Conservation (phyloP, 2,888 invertebrate genomes). For the Drosophila fulvimacula region DNA sequence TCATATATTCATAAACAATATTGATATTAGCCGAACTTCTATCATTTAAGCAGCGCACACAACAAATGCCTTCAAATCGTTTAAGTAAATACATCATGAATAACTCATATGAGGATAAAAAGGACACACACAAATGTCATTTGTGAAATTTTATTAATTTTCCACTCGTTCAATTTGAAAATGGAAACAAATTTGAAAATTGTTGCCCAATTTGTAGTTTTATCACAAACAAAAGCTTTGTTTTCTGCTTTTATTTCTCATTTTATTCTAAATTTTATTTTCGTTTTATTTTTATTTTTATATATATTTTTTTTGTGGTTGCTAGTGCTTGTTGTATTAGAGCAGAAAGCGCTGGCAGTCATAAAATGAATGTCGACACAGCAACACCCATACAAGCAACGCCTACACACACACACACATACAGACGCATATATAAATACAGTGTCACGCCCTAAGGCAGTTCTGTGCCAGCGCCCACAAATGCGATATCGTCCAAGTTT, state of each 20-base stretch:
- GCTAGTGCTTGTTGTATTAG: constrained; percentile 21
- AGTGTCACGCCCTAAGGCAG: constrained; percentile 34
- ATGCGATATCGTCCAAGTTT: constrained; percentile 36
- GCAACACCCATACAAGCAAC: constrained; percentile 4
- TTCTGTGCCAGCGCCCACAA: constrained; percentile 28
- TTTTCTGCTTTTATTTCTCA: constrained; percentile 18
- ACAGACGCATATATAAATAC: constrained; percentile 3
- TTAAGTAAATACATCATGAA: constrained; percentile 2
- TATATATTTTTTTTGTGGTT: background rate
- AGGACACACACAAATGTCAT: background rate
- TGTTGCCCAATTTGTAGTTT: constrained; percentile 51
- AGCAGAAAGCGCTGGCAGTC: constrained; percentile 33
- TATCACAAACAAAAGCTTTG: constrained; percentile 24
- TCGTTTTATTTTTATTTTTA: background rate
- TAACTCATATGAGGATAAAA: constrained; percentile 1
- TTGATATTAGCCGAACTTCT: no score
- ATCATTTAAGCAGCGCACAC: no score
- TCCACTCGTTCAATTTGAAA: constrained; percentile 21
- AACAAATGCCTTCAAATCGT: background rate
- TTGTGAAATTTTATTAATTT: constrained; percentile 24
- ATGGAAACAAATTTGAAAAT: constrained; percentile 42
- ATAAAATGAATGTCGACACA: constrained; percentile 42
- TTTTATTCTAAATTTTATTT: constrained; percentile 21
- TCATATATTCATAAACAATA: no score
- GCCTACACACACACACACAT: constrained; percentile 10